A percentile compares a stretch with the other conserved stretches of the same genome.
Conservation (phyloP, 2,113 vertebrate genomes). For the Tragelaphus strepsiceros region DNA sequence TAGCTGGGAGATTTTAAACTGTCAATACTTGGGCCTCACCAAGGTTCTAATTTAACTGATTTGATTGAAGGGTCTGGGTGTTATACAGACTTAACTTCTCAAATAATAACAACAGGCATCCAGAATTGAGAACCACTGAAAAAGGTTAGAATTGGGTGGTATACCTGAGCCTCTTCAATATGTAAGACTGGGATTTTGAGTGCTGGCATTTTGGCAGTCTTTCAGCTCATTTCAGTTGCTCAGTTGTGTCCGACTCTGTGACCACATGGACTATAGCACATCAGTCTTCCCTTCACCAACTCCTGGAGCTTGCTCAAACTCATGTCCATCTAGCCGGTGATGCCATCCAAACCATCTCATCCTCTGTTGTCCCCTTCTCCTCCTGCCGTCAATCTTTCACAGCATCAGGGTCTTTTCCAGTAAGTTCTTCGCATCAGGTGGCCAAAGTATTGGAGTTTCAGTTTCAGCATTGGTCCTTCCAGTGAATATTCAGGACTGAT, state of each 20-base stretch:
- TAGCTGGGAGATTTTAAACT: not conserved
- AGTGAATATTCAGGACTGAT: not conserved
- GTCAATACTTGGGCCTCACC: not conserved
- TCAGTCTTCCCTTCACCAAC: not conserved
- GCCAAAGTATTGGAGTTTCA: not conserved
- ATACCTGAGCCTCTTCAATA: not conserved
- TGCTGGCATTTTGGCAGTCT: not conserved
- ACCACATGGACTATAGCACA: not conserved
- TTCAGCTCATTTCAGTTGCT: not conserved
- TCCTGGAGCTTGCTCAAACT: not conserved
- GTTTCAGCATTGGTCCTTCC: not conserved
- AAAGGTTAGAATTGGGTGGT: not conserved
- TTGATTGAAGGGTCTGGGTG: not conserved
- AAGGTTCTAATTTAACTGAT: not conserved
- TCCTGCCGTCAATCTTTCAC: not conserved
- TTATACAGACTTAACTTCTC: not conserved
- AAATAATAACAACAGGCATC: not conserved
- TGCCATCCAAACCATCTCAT: not conserved
- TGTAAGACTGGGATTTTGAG: not conserved
- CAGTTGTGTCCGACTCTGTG: not conserved
- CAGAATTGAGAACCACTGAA: not conserved
- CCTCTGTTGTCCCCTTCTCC: not conserved
- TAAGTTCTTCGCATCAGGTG: not conserved
- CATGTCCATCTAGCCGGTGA: not conserved
- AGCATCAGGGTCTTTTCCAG: not conserved